Base-by-base conservation (phyloP, 1,140 invertebrate species). In the Triops longicaudatus region DNA sequence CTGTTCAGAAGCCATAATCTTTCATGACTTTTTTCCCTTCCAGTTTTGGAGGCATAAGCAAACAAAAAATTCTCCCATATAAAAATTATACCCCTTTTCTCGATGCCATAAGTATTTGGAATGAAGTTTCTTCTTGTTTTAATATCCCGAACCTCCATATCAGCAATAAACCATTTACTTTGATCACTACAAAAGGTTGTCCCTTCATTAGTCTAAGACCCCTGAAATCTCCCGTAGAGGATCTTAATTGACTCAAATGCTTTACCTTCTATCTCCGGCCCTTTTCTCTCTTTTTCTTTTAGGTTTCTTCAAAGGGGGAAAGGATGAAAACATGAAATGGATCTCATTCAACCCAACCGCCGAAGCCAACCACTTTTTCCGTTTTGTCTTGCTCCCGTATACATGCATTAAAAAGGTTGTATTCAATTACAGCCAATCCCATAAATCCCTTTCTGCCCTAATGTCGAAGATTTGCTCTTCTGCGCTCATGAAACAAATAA, bases 111-210 rank as follows among this genome's bases (percentile, higher is more conserved):
- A 63, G 50, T 10, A 5, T 10, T 63, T 63, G 50, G 17, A 17
- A 0, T n/a, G 14, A 17, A 63, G 17, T 63, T 63, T 22, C 22
- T 17, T 63, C 50, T 63, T 63, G 50, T 22, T 9, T n/a, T 63
- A 63, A 22, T 17, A n/a, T 63, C 50, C 17, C 22, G 50, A n/a
- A 22, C 50, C 22, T 17, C 50, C 50, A 22, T 22, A 63, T 63
- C 50, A 63, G 50, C n/a, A 63, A 63, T 14, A 63, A 63, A 63
- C 50, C 50, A 63, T 63, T 63, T 63, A 14, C 50, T 63, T 63
- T 63, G 50, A 63, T 63, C 50, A 63, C 50, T 22, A 9, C 14
- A 63, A 63, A 63, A 22, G 50, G 31, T 37, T 37, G 31, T 63
- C 6, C 50, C 50, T 63, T 63, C 50, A 63, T 63, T 63, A 63